These are phyloP conservation scores for Coenonympha glycerion DNA, from an alignment of 2,888 invertebrate species.

Conservation along the genomic window DNA sequence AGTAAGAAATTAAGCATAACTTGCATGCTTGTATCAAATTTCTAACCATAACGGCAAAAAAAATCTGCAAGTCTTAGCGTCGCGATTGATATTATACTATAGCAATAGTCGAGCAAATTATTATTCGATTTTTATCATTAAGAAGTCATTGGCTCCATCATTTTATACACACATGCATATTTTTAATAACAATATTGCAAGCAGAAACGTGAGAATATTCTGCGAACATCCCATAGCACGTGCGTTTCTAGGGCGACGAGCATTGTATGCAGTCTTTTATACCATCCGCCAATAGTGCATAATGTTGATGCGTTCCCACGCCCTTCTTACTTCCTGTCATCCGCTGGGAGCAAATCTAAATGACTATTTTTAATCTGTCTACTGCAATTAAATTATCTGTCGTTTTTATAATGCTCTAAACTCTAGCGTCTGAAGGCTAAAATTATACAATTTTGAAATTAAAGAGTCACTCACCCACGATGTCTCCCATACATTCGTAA, in stretches of 20 bases:
- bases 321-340: slow-evolving; percentile 27
- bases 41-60: too few relatives aligned
- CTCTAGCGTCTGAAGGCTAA: too few relatives aligned
- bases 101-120: too few relatives aligned
- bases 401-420: not conserved
- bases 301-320: slow-evolving; percentile 56
- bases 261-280: slow-evolving; percentile 59
- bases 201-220: slow-evolving; percentile 37
- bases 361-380: not conserved
- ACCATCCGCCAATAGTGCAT: slow-evolving; percentile 42
- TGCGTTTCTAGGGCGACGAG: slow-evolving; percentile 51
- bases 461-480: too few relatives aligned
- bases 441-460: too few relatives aligned
- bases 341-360: slow-evolving; percentile 5
- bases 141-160: not conserved
- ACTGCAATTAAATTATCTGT: not conserved
- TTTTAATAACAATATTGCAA: not conserved
- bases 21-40: too few relatives aligned
- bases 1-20: too few relatives aligned
- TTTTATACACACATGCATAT: not conserved
- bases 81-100: too few relatives aligned
- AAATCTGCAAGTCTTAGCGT: too few relatives aligned
- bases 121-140: too few relatives aligned
- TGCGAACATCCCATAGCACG: slow-evolving; percentile 17
- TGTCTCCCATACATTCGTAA: too few relatives aligned